Conservation (phyloP, 2,797 vertebrate species). For the Dermochelys coriacea region DNA sequence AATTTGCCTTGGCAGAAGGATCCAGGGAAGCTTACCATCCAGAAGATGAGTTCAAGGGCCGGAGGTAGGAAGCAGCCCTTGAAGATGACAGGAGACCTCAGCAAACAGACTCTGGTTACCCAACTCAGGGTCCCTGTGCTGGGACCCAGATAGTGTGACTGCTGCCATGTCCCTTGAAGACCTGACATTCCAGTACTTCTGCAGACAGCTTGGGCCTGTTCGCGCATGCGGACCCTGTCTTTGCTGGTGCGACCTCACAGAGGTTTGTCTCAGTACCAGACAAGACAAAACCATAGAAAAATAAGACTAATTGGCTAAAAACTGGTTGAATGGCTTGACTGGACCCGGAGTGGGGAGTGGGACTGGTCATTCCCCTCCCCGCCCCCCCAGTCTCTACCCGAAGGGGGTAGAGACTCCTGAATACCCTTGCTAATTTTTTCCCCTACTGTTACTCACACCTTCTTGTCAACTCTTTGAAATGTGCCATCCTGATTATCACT, state of each 20-base stretch:
- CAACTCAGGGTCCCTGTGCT: too few relatives aligned
- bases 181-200: not conserved
- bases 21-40: not conserved
- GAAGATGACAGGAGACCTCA: not conserved
- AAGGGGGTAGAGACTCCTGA: too few relatives aligned
- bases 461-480: too few relatives aligned
- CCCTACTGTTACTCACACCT: too few relatives aligned
- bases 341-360: not conserved
- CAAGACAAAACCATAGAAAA: not conserved
- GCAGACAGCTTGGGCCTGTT: not conserved
- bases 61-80: too few relatives aligned
- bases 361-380: too few relatives aligned
- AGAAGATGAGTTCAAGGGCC: not conserved
- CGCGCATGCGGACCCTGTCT: not conserved
- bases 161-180: not conserved
- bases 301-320: not conserved
- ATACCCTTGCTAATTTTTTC: too few relatives aligned
- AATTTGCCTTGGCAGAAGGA: not conserved
- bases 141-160: too few relatives aligned
- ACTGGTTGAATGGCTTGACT: not conserved
- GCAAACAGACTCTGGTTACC: not conserved
- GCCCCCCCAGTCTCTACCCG: too few relatives aligned
- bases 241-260: not conserved
- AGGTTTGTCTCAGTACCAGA: not conserved
- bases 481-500: too few relatives aligned